Conservation (phyloP, 2,888 invertebrate species). For the Caenorhabditis drosophilae region DNA sequence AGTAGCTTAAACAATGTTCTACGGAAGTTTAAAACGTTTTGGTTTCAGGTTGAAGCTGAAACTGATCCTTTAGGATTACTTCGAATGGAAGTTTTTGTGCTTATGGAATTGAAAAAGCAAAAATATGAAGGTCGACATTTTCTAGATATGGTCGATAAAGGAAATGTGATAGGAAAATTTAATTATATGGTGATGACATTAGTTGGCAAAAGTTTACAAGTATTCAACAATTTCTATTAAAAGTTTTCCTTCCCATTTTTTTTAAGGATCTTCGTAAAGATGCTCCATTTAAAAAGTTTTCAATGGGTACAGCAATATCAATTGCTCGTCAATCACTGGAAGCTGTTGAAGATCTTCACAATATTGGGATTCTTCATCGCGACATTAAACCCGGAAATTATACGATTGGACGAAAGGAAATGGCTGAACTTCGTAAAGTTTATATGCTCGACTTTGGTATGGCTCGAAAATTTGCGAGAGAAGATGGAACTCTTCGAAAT, state of each 20-base stretch:
- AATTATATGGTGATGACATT: slow-evolving; percentile 64
- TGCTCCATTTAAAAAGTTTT: slow-evolving; percentile 44
- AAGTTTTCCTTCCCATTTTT: neutral
- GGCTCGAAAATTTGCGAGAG: slow-evolving; percentile 51
- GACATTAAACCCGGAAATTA: slow-evolving; percentile 58
- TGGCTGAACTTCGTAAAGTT: slow-evolving; percentile 45
- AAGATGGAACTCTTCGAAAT: slow-evolving; percentile 51
- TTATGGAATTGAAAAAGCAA: slow-evolving; percentile 55
- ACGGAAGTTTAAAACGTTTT: neutral
- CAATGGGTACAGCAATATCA: slow-evolving; percentile 53
- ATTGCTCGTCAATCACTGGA: slow-evolving; percentile 50
- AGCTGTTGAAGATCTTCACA: slow-evolving; percentile 52
- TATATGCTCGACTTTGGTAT: slow-evolving; percentile 57
- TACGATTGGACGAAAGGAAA: slow-evolving; percentile 47
- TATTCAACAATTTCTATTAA: slow-evolving; percentile 1
- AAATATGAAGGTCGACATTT: slow-evolving; percentile 59
- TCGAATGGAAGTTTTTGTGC: slow-evolving; percentile 66
- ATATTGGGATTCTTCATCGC: slow-evolving; percentile 48
- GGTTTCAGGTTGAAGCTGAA: slow-evolving; percentile 49
- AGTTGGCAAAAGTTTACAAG: slow-evolving; percentile 51
- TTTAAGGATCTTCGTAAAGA: slow-evolving; percentile 37
- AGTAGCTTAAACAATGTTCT: neutral
- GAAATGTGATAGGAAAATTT: slow-evolving; percentile 53
- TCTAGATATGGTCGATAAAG: slow-evolving; percentile 61
- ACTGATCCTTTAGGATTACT: slow-evolving; percentile 55